A percentile compares a stretch with the other conserved stretches of the same genome.
phyloP scores from a whole-genome alignment of 2,113 vertebrate genomes.

The Colossoma macropomum region DNA sequence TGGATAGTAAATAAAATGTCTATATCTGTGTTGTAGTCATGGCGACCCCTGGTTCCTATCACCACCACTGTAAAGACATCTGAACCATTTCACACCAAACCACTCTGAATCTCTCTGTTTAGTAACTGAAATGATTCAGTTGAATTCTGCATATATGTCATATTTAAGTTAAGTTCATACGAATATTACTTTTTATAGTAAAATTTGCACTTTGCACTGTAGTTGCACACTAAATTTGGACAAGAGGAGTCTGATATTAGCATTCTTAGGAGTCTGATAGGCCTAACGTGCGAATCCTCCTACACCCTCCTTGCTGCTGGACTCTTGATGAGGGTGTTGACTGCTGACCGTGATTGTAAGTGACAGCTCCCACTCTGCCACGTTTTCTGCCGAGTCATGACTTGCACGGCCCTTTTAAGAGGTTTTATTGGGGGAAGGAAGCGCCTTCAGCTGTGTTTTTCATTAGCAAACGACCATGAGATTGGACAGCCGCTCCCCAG shows the following conservation, averaged over 20 bases:
- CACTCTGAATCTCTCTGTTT: no score
- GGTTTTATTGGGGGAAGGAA: background rate
- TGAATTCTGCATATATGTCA: no score
- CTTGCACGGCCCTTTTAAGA: background rate
- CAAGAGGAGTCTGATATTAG: background rate
- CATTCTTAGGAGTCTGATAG: background rate
- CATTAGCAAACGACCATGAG: background rate
- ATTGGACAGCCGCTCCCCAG: background rate
- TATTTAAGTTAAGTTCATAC: no score
- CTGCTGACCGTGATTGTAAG: background rate
- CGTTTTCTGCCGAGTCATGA: background rate
- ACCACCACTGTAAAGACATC: no score
- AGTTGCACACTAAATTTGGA: no score
- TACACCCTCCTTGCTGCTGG: background rate
- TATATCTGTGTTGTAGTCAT: background rate
- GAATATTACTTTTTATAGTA: no score
- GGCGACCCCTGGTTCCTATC: no score
- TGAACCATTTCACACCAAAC: no score
- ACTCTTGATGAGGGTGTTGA: background rate
- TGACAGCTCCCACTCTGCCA: background rate
- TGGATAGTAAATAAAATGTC: no score
- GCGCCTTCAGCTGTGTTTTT: constrained; percentile 11
- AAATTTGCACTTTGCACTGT: no score
- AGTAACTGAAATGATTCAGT: no score
- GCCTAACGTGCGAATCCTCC: background rate